Evolutionary conservation across 2,113 vertebrate genomes (phyloP), one percentile per base, ranked within the genome.

Genomic region (Ifrita kowaldi): DNA sequence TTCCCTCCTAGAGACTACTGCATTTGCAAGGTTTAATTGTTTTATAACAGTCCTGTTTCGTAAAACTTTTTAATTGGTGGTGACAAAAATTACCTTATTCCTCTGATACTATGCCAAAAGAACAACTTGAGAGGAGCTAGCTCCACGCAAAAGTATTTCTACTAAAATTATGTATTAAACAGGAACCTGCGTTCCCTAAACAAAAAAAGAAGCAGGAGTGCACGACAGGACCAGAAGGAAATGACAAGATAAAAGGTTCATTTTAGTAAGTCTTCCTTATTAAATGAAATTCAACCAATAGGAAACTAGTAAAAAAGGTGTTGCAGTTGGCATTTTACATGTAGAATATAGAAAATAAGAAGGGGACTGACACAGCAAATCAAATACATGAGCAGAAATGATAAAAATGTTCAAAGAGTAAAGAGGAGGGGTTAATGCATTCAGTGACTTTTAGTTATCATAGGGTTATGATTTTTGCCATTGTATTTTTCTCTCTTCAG

Each of bases 61-160:
- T 98, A 98, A 97, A 98, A 98, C 97, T 98, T 98, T 98, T 98
- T 98, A 98, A 98, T 98, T 98, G 98, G 95, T 97, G 98, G 97
- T 98, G 98, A 98, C 98, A 98, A 98, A 98, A 98, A 98, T 98
- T 98, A 96, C 97, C 96, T 97, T 98, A 97, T 97, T 98, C 97
- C 97, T 98, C 97, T 96, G 97, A 95, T 94, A 97, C 92, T 91
- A 46, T 87, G 84, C 95, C 95, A 95, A 52, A 95, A 93, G 84
- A 97, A 94, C 94, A 97, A 95, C 95, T 97, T 93, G 39, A 96
- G 89, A 93, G 60, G 64, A 56, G 83, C 71, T 60, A 85, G 90
- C 57, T 96, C 74, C 82, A 62, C 1, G 16, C 17, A 6, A 84
- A 96, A 91, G 79, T 80, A 75, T 85, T 95, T 53, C 60, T 60